These are phyloP conservation scores for Sinocyclocheilus grahami DNA, from an alignment of 2,113 vertebrate species.

Conservation along the genomic window DNA sequence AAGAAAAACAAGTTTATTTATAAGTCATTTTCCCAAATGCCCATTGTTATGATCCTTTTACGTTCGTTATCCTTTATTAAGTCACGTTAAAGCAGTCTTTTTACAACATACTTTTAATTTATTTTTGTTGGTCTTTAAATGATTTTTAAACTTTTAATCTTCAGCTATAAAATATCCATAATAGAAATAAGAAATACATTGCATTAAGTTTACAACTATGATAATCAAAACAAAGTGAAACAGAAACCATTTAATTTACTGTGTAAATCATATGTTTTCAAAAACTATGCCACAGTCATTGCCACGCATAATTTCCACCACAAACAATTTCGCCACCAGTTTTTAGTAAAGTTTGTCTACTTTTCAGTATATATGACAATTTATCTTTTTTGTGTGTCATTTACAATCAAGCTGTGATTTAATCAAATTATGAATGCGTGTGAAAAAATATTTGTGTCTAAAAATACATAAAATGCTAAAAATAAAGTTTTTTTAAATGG, in stretches of 20 bases:
- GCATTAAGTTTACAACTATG: neutral
- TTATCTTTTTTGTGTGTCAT: neutral
- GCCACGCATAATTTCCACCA: neutral
- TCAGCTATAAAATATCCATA: neutral
- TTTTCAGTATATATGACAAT: neutral
- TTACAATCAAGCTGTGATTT: neutral
- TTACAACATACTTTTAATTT: neutral
- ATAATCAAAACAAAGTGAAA: neutral
- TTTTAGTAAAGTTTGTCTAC: neutral
- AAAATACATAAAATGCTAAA: neutral
- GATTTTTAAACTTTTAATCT: neutral
- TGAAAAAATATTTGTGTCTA: too few species aligned
- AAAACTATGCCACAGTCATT: neutral
- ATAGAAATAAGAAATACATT: neutral
- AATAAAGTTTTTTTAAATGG: neutral
- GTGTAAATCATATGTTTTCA: neutral
- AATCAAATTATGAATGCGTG: neutral
- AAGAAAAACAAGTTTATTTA: conserved; percentile 28
- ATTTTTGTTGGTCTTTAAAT: neutral
- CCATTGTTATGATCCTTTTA: neutral
- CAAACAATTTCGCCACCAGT: neutral
- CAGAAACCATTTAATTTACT: neutral
- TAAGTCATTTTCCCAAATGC: conserved; percentile 6
- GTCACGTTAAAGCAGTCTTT: neutral
- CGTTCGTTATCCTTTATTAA: neutral